A percentile compares a stretch with the other conserved stretches of the same genome.
These are phyloP conservation scores for Hydrozoanthus tunicans DNA, from an alignment of 64 coral and sea anemone species.

Conservation along the genomic window DNA sequence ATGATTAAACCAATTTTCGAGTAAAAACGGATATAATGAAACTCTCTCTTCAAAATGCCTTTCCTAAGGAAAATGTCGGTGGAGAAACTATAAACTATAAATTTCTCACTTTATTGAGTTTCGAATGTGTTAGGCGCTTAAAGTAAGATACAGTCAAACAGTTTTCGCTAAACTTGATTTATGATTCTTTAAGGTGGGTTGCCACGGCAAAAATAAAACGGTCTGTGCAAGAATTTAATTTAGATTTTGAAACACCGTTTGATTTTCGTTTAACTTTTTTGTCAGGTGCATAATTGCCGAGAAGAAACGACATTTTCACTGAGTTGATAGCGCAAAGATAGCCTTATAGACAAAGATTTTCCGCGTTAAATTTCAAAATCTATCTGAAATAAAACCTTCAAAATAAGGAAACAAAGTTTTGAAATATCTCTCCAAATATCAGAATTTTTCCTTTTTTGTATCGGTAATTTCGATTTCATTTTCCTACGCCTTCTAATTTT, in stretches of 20 bases:
- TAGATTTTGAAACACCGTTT: constrained; percentile 43
- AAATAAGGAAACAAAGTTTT: no score
- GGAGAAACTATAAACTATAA: background rate
- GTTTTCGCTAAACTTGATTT: constrained; percentile 15
- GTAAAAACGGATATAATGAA: background rate
- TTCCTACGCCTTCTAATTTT: no score
- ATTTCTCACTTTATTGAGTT: background rate
- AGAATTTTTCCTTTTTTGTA: background rate
- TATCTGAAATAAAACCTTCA: no score
- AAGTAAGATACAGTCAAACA: background rate
- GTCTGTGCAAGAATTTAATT: constrained; percentile 43
- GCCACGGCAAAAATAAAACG: constrained; percentile 8
- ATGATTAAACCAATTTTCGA: background rate
- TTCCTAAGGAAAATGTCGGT: background rate
- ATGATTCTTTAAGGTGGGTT: background rate
- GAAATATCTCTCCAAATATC: no score
- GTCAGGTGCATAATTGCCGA: background rate
- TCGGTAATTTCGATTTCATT: no score
- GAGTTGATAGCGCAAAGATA: background rate
- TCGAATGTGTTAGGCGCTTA: background rate
- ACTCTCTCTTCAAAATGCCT: background rate
- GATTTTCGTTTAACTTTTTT: constrained; percentile 4
- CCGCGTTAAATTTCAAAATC: no score
- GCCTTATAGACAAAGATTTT: no score
- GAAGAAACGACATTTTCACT: background rate